These are phyloP conservation scores for Meiosimyza platycephala DNA, from an alignment of 2,888 invertebrate species.

Conservation along the genomic window DNA sequence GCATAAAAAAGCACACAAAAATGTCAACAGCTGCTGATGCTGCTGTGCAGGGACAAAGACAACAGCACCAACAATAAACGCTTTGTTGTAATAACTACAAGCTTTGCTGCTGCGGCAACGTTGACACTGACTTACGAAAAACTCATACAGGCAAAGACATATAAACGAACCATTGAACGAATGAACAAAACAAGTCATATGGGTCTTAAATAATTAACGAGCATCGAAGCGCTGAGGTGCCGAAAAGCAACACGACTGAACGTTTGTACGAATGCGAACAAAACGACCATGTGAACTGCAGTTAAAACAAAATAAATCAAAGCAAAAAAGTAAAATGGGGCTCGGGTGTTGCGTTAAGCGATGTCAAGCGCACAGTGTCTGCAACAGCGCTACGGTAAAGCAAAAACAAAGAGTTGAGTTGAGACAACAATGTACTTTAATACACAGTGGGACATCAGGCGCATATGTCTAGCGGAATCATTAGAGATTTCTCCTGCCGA, in stretches of 20 bases:
- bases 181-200: slow-evolving; percentile 35
- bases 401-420: background rate
- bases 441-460: no score
- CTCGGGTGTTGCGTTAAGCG: background rate
- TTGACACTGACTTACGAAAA: slow-evolving; percentile 38
- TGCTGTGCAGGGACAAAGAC: slow-evolving; percentile 40
- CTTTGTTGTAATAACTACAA: slow-evolving; percentile 17
- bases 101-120: slow-evolving; percentile 25
- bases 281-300: background rate
- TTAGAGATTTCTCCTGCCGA: no score
- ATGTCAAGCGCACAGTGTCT: background rate
- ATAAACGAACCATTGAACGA: slow-evolving; percentile 8
- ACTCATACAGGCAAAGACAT: background rate
- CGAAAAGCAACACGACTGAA: slow-evolving; percentile 2
- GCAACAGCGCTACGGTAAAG: background rate
- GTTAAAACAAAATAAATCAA: background rate
- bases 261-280: background rate
- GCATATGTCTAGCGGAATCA: no score
- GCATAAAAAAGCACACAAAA: slow-evolving; percentile 7
- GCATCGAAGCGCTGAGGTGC: slow-evolving; percentile 5
- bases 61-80: slow-evolving; percentile 17
- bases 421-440: no score
- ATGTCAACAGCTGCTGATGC: slow-evolving; percentile 39
- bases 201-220: slow-evolving; percentile 43
- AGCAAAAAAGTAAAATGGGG: background rate